Percentiles rank a stretch among this genome's conserved stretches.
Evolutionary conservation across 2,113 vertebrate species (phyloP).

Genomic region (Hippocampus abdominalis): DNA sequence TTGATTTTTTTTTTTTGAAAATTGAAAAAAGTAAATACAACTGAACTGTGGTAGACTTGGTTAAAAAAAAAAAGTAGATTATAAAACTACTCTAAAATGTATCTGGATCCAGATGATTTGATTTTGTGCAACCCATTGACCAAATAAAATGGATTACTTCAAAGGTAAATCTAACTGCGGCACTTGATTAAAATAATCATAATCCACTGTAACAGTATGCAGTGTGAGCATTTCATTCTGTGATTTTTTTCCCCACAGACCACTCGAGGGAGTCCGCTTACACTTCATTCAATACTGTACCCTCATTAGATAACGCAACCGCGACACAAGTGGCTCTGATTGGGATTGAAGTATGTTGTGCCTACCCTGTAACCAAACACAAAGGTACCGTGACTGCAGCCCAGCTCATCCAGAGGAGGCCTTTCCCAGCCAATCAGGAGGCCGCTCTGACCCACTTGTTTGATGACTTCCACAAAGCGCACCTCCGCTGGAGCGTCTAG

Average conservation of each 20-base stretch:
- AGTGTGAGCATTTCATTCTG: too few relatives aligned
- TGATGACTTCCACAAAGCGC: slow-evolving; percentile 60
- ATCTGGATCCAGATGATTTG: too few relatives aligned
- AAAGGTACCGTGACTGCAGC: slow-evolving; percentile 66
- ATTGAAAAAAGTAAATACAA: too few relatives aligned
- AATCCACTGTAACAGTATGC: too few relatives aligned
- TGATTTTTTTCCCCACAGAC: too few relatives aligned
- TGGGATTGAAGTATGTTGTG: neutral
- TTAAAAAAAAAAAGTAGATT: too few relatives aligned
- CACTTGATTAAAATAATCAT: neutral
- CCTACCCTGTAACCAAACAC: slow-evolving; percentile 70
- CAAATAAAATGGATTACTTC: too few relatives aligned
- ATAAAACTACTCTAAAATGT: too few relatives aligned
- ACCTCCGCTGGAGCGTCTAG: slow-evolving; percentile 63
- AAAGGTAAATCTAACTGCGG: neutral
- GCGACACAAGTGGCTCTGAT: neutral
- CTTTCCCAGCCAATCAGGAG: slow-evolving; percentile 68
- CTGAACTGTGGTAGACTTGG: too few relatives aligned
- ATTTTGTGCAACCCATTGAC: too few relatives aligned
- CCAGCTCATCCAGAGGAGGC: slow-evolving; percentile 60
- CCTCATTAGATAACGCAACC: neutral
- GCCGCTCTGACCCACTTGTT: slow-evolving; percentile 57
- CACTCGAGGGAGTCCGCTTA: neutral
- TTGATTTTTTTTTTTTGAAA: too few relatives aligned
- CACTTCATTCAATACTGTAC: neutral